These are phyloP conservation scores for Gallinago stenura DNA, from an alignment of 2,797 vertebrate species.

Conservation along the genomic window DNA sequence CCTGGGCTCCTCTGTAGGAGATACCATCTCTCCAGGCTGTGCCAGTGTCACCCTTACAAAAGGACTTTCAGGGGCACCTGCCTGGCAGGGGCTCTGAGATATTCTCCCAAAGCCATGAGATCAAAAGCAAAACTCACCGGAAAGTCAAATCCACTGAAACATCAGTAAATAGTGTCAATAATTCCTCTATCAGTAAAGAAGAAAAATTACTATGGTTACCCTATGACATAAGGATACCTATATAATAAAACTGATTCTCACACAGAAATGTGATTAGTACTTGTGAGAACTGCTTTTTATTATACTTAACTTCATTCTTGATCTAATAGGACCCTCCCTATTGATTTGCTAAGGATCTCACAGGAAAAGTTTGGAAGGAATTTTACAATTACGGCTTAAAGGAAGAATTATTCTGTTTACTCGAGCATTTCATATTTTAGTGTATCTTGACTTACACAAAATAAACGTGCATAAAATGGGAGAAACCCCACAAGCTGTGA, in stretches of 20 bases:
- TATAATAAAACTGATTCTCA: neutral
- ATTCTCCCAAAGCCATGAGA: neutral
- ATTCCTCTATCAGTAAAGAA: neutral
- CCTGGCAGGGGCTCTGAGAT: neutral
- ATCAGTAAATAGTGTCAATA: neutral
- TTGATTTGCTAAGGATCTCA: neutral
- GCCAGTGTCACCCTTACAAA: neutral
- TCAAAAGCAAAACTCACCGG: neutral
- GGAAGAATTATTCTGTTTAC: neutral
- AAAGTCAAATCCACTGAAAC: neutral
- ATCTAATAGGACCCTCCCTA: neutral
- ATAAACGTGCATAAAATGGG: neutral
- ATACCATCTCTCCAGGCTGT: neutral
- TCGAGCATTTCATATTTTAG: neutral
- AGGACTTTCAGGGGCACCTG: neutral
- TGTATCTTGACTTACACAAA: neutral
- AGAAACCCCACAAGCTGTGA: neutral
- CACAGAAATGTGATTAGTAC: neutral
- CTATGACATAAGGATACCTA: neutral
- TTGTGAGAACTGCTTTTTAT: neutral
- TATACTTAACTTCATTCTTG: neutral
- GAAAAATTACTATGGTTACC: fast-evolving
- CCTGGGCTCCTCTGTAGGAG: neutral
- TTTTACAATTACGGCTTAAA: neutral
- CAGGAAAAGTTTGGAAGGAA: neutral